phyloP scores from a whole-genome alignment of 2,113 vertebrate species.

The Plecotus auritus region DNA sequence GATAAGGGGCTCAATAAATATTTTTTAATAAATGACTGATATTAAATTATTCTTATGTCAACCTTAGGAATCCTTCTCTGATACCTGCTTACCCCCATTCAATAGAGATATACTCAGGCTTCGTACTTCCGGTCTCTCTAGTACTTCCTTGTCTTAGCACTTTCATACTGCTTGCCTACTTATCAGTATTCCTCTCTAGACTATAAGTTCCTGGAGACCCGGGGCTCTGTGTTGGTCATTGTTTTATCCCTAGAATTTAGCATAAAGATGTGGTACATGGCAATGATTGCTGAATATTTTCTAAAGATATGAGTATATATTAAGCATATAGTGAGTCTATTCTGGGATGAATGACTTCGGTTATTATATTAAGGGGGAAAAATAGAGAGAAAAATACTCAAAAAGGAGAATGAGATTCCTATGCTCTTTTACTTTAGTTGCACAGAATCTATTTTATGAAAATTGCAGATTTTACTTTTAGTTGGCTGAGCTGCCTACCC shows the following conservation, averaged over 20 bases:
- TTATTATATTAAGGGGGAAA: not conserved
- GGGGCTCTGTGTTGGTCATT: not conserved
- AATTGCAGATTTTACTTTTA: slow-evolving; percentile 17
- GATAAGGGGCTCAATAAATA: not conserved
- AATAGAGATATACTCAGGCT: not conserved
- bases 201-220: not conserved
- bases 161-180: not conserved
- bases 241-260: not conserved
- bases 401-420: not conserved
- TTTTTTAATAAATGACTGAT: not conserved
- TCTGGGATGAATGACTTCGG: not conserved
- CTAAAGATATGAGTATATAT: not conserved
- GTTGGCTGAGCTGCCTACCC: slow-evolving; percentile 17
- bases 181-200: not conserved
- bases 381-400: not conserved
- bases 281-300: not conserved
- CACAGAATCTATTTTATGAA: not conserved
- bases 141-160: not conserved
- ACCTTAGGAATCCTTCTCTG: not conserved
- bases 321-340: not conserved
- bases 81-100: not conserved
- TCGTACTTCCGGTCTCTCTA: not conserved
- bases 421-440: not conserved
- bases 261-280: not conserved
- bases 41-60: not conserved